Evolutionary conservation across 2,888 invertebrate species (phyloP).

Genomic region (Lasioglossum zephyrum): DNA sequence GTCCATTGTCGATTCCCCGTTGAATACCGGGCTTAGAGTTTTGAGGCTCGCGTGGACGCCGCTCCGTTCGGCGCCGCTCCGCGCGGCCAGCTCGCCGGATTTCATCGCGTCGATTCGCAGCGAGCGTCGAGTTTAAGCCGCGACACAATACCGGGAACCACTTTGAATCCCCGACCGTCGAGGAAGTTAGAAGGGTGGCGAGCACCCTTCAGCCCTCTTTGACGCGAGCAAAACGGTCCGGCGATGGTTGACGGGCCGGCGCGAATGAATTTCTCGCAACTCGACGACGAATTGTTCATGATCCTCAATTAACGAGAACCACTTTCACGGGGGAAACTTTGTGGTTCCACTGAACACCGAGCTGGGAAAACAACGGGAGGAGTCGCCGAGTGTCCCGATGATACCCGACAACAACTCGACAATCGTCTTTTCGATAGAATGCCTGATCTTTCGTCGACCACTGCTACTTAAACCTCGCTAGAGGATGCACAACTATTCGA

Average conservation of each 20-base stretch:
- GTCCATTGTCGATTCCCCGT: conserved; percentile 45
- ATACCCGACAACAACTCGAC: not conserved
- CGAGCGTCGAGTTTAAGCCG: conserved; percentile 48
- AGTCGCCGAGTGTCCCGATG: not conserved
- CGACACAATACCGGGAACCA: conserved; percentile 50
- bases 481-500: not conserved
- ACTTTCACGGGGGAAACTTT: conserved; percentile 1
- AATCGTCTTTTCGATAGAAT: not conserved
- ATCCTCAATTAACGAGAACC: not conserved
- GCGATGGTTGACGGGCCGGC: not conserved
- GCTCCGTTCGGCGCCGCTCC: conserved; percentile 16
- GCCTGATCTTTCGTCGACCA: not conserved
- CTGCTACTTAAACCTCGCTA: not conserved
- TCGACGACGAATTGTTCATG: not conserved
- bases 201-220: conserved; percentile 39
- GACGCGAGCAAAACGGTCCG: conserved; percentile 26
- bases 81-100: conserved; percentile 27
- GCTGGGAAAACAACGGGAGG: not conserved
- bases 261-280: conserved; percentile 22
- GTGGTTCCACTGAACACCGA: not conserved
- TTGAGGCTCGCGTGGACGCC: conserved; percentile 35
- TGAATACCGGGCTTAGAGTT: conserved; percentile 51
- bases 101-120: conserved; percentile 41
- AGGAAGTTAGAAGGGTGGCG: conserved; percentile 37
- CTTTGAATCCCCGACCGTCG: conserved; percentile 42